Conservation (phyloP, 2,113 vertebrate species). For the Acrocephalus kingi region DNA sequence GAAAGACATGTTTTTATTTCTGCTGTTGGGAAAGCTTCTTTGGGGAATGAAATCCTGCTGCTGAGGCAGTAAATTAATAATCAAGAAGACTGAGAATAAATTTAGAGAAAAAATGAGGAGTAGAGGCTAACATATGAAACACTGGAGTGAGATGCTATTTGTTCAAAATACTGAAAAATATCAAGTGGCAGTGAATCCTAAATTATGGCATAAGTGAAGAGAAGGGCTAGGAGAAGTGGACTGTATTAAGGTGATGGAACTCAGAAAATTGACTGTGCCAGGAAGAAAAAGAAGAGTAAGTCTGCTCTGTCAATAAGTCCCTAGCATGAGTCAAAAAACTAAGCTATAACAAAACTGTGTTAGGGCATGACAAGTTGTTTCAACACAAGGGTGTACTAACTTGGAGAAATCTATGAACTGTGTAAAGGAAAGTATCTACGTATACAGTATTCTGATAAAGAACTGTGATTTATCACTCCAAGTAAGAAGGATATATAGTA, state of each 20-base stretch:
- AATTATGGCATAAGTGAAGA: not conserved
- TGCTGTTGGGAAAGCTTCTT: not conserved
- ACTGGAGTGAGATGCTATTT: not conserved
- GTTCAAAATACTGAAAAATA: not conserved
- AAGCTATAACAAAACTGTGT: not conserved
- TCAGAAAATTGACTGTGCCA: not conserved
- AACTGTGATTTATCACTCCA: not conserved
- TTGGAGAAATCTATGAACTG: not conserved
- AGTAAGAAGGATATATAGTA: not conserved
- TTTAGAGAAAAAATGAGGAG: not conserved
- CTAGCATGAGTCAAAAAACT: not conserved
- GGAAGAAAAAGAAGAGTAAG: not conserved
- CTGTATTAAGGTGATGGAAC: not conserved
- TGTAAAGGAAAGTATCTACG: not conserved
- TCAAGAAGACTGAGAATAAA: not conserved
- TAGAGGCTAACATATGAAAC: not conserved
- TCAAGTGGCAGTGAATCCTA: not conserved
- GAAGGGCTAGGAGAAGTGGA: not conserved
- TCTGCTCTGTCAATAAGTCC: not conserved
- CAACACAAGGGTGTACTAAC: not conserved
- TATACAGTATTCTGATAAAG: not conserved
- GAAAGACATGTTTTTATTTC: not conserved
- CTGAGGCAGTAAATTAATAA: not conserved
- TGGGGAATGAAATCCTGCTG: not conserved
- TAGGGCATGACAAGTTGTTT: not conserved